Evolutionary conservation across 2,113 vertebrate genomes (phyloP).

Genomic region (Odontesthes bonariensis): DNA sequence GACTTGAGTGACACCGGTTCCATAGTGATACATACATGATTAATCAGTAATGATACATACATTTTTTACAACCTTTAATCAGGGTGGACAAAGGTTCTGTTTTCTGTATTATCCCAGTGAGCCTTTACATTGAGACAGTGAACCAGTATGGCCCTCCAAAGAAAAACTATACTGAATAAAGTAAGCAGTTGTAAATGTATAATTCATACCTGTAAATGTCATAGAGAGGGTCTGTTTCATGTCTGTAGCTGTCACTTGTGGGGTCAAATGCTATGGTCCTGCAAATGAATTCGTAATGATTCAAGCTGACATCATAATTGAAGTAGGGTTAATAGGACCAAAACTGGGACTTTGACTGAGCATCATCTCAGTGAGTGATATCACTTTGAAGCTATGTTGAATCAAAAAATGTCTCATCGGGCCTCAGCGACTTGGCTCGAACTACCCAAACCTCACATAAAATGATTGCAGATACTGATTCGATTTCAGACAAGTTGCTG

Average conservation of each 20-base stretch:
- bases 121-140: too few species aligned
- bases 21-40: too few species aligned
- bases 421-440: slow-evolving; percentile 19
- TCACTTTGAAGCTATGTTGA: slow-evolving; percentile 43
- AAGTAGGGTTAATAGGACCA: neutral
- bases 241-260: neutral
- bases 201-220: too few species aligned
- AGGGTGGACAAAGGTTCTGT: too few species aligned
- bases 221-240: neutral
- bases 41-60: too few species aligned
- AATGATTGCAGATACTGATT: slow-evolving; percentile 20
- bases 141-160: too few species aligned
- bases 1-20: too few species aligned
- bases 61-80: too few species aligned
- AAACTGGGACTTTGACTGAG: neutral
- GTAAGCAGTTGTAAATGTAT: too few species aligned
- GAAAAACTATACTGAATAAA: too few species aligned
- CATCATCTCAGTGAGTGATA: slow-evolving; percentile 23
- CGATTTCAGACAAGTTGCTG: slow-evolving; percentile 47
- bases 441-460: slow-evolving; percentile 37
- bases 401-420: slow-evolving; percentile 45
- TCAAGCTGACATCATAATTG: slow-evolving; percentile 22
- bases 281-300: neutral
- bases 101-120: too few species aligned
- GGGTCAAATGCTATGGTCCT: neutral